These are phyloP conservation scores for Pollenia labialis DNA, from an alignment of 2,888 invertebrate genomes.

Conservation along the genomic window DNA sequence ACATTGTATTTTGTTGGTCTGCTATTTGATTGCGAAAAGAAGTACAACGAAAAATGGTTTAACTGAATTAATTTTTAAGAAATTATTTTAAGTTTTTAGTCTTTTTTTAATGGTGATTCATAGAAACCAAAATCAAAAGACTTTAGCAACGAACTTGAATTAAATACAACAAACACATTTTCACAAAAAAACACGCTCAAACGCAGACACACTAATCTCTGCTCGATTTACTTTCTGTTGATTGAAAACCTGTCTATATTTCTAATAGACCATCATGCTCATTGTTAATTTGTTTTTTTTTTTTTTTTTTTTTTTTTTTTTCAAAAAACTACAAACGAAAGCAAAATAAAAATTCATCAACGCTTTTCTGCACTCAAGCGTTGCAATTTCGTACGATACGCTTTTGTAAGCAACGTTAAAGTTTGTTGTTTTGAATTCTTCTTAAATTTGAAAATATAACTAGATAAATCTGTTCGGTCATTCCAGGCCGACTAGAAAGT, in stretches of 20 bases:
- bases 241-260: slow-evolving; percentile 50
- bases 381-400: slow-evolving; percentile 66
- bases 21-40: neutral
- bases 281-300: slow-evolving; percentile 49
- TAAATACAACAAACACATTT: neutral
- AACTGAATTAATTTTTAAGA: neutral
- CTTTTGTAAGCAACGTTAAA: slow-evolving; percentile 54
- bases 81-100: slow-evolving; percentile 1
- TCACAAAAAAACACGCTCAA: too few relatives aligned
- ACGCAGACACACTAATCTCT: neutral
- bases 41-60: slow-evolving; percentile 10
- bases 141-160: slow-evolving; percentile 69
- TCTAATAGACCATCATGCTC: slow-evolving; percentile 29
- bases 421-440: slow-evolving; percentile 43
- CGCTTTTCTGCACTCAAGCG: slow-evolving; percentile 64
- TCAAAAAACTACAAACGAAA: slow-evolving; percentile 25
- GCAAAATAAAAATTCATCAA: slow-evolving; percentile 41
- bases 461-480: neutral
- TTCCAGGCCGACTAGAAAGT: slow-evolving; percentile 2
- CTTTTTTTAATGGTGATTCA: neutral
- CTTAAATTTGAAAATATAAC: slow-evolving; percentile 29
- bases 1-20: slow-evolving; percentile 4
- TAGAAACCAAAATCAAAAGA: slow-evolving; percentile 58
- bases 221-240: slow-evolving; percentile 36
- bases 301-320: too few relatives aligned